Evolutionary conservation across 2,888 invertebrate species (phyloP), one percentile per base, ranked within the genome.

Genomic region (Drosophila peninsularis): DNA sequence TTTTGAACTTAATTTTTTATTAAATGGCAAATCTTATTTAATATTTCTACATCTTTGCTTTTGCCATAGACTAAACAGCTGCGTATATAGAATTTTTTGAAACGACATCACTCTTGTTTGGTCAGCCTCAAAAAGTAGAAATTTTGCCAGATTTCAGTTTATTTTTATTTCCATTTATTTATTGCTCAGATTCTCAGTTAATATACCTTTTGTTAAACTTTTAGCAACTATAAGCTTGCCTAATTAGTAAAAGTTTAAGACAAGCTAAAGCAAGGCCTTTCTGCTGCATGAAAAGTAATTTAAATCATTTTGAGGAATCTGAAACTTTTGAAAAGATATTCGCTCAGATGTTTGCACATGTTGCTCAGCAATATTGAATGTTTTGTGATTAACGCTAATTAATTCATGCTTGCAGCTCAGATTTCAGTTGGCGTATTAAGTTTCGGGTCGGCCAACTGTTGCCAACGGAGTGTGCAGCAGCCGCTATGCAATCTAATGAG

Each of bases 321-420:
- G 10, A 24, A 19, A 54, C 9, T 41, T 41, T 32, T 30, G 32
- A 7, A 14, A 42, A 32, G 21, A 42, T 14, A 10, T 56, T 45
- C 5, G 36, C 36, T 17, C 2, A 6, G 27, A 61, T 55, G 42
- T 62, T 50, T n/a, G 30, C 37, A 21, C 53, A 30, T 39, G n/a
- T 39, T 27, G 21, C 7, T 3, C 7, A 24, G 49, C 36, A 34
- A 17, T 30, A 32, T 19, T 30, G 41, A 58, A 73, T 69, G 49
- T 56, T 42, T 53, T 30, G 36, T 21, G 44, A 61, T 54, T 37
- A 61, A 37, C 30, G 49, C 47, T 71, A 71, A 75, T 78, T 78
- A 60, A 53, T 57, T 56, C 6, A 49, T 44, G 27, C 13, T 54
- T 30, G 21, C 17, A 47, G 47, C 17, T 55, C 13, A 42, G 21